Conservation (phyloP, 1,140 invertebrate species). For the Lasaia peninsularis region DNA sequence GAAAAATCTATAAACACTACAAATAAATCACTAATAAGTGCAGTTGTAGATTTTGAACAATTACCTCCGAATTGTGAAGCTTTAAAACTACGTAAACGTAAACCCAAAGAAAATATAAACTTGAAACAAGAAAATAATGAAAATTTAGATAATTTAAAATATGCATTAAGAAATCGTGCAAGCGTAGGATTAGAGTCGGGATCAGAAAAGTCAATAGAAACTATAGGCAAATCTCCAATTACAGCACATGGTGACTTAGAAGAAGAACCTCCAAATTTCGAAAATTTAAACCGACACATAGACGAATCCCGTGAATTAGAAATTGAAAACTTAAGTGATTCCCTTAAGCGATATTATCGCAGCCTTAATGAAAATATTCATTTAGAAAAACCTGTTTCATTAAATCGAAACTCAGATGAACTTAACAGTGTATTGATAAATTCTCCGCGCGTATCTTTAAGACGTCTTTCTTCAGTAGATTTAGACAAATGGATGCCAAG, state of each 20-base stretch:
- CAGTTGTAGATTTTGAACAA: no score
- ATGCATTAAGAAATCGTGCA: background rate
- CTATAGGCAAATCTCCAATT: conserved; percentile 42
- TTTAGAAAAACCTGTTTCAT: background rate
- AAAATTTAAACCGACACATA: conserved; percentile 29
- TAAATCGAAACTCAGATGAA: background rate
- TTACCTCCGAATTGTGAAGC: no score
- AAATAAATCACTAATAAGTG: no score
- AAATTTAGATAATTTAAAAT: background rate
- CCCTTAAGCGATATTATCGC: background rate
- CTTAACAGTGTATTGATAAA: background rate
- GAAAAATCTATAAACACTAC: no score
- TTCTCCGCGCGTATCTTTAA: conserved; percentile 35
- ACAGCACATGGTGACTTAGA: conserved; percentile 44
- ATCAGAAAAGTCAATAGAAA: conserved; percentile 41
- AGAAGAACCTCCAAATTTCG: conserved; percentile 38
- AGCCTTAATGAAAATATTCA: conserved; percentile 4
- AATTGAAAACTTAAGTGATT: conserved; percentile 30
- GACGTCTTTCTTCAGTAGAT: conserved; percentile 33
- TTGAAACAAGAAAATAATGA: background rate
- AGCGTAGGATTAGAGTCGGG: background rate
- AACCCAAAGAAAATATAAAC: background rate
- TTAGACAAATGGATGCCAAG: conserved; percentile 37
- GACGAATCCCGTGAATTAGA: conserved; percentile 38
- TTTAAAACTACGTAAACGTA: background rate